These are phyloP conservation scores for Harpalus rufipes DNA, from an alignment of 2,888 invertebrate species.

Conservation along the genomic window DNA sequence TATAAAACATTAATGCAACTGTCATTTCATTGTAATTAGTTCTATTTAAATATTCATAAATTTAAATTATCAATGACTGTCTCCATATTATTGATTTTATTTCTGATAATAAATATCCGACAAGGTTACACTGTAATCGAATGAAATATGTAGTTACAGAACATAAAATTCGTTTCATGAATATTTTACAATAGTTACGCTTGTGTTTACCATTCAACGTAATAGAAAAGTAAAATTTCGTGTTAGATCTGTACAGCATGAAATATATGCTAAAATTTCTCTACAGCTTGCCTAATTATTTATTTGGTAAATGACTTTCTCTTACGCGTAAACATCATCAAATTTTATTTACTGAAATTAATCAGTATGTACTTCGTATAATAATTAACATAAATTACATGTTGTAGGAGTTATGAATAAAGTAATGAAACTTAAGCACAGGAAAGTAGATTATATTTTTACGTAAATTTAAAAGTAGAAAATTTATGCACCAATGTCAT, in stretches of 20 bases:
- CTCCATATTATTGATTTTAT: neutral
- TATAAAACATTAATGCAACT: too few species aligned
- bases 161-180: slow-evolving; percentile 22
- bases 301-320: slow-evolving; percentile 56
- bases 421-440: too few species aligned
- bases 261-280: slow-evolving; percentile 57
- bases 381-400: too few species aligned
- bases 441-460: too few species aligned
- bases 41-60: slow-evolving; percentile 13
- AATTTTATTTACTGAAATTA: slow-evolving; percentile 29
- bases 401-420: too few species aligned
- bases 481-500: too few species aligned
- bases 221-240: slow-evolving; percentile 37
- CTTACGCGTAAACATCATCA: slow-evolving; percentile 36
- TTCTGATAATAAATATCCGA: neutral
- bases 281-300: slow-evolving; percentile 52
- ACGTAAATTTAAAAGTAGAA: too few species aligned
- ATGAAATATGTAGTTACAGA: slow-evolving; percentile 25
- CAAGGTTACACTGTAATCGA: slow-evolving; percentile 11
- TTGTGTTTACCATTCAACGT: slow-evolving; percentile 1
- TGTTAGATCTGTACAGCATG: slow-evolving; percentile 6
- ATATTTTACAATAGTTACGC: slow-evolving; percentile 2
- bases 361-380: slow-evolving; percentile 1
- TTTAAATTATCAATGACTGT: slow-evolving; percentile 16
- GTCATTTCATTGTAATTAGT: neutral